Conservation (phyloP, 2,113 vertebrate genomes). For the Diadophis punctatus region DNA sequence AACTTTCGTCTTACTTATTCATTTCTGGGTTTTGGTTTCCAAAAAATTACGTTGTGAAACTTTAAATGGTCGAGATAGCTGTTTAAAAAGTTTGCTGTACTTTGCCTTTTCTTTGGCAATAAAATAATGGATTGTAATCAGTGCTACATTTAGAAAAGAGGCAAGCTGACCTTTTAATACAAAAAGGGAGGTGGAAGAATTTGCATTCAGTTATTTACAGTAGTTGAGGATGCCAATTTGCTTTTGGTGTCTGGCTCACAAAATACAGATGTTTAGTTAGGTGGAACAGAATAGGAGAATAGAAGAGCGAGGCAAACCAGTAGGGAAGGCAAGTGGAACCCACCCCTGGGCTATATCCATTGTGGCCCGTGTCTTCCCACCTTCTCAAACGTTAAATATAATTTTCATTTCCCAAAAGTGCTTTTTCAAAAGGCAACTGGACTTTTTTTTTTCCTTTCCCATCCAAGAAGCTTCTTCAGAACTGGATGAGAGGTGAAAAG, state of each 20-base stretch:
- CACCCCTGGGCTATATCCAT: too few relatives aligned
- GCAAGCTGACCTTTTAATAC: background rate
- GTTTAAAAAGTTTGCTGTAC: constrained; percentile 33
- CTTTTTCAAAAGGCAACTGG: too few relatives aligned
- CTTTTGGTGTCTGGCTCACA: background rate
- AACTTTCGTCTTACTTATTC: constrained; percentile 31
- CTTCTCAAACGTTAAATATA: background rate
- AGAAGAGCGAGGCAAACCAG: too few relatives aligned
- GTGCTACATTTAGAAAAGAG: background rate
- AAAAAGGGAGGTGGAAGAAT: background rate
- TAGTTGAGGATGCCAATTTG: background rate
- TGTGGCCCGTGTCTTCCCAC: background rate
- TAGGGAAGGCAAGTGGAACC: too few relatives aligned
- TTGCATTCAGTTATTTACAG: background rate
- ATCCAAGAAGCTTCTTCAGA: too few relatives aligned
- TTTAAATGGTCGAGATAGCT: constrained; percentile 39
- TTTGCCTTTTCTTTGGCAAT: constrained; percentile 5
- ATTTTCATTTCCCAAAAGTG: background rate
- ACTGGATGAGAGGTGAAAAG: too few relatives aligned
- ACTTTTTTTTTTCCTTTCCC: too few relatives aligned
- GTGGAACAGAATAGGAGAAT: background rate
- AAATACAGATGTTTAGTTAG: background rate
- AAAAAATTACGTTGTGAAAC: constrained; percentile 43
- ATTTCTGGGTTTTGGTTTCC: constrained; percentile 43
- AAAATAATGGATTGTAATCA: constrained; percentile 11